These are phyloP conservation scores for Marisa cornuarietis DNA, from an alignment of 1,140 invertebrate species.

Conservation along the genomic window DNA sequence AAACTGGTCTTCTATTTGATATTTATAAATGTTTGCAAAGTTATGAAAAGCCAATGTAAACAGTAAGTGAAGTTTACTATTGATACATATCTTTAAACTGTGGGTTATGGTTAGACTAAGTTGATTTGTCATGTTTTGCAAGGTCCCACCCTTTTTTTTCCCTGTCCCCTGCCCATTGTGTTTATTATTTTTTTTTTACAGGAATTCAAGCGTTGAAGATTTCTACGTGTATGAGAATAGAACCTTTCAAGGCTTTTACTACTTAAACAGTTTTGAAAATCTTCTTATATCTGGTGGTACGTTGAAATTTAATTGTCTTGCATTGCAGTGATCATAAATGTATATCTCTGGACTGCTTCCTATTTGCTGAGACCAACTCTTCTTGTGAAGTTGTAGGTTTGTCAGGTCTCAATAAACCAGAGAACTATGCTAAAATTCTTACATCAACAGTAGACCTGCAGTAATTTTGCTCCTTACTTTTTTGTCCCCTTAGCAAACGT, in stretches of 20 bases:
- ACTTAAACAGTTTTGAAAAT: constrained; percentile 85
- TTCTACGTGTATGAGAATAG: constrained; percentile 81
- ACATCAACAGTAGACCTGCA: too few relatives aligned
- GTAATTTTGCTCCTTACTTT: too few relatives aligned
- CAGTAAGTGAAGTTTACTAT: too few relatives aligned
- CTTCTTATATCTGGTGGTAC: constrained; percentile 66
- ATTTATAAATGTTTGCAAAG: not conserved
- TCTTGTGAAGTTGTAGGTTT: not conserved
- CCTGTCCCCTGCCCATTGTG: not conserved
- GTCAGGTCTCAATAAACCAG: too few relatives aligned
- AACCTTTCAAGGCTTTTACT: constrained; percentile 81
- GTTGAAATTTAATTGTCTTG: constrained; percentile 16
- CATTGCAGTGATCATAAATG: too few relatives aligned
- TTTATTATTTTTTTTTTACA: constrained; percentile 61
- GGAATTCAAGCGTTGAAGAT: constrained; percentile 85
- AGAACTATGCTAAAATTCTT: too few relatives aligned
- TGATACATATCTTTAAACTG: too few relatives aligned
- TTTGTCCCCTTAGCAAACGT: too few relatives aligned
- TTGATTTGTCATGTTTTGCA: too few relatives aligned
- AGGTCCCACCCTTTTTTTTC: not conserved
- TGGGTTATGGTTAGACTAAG: too few relatives aligned
- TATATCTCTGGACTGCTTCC: not conserved
- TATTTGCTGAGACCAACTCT: not conserved
- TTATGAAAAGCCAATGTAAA: too few relatives aligned
- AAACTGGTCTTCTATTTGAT: not conserved